A percentile compares a stretch with the other conserved stretches of the same genome.
These are phyloP conservation scores for Calcarius lapponicus DNA, from an alignment of 2,797 vertebrate genomes.

Conservation along the genomic window DNA sequence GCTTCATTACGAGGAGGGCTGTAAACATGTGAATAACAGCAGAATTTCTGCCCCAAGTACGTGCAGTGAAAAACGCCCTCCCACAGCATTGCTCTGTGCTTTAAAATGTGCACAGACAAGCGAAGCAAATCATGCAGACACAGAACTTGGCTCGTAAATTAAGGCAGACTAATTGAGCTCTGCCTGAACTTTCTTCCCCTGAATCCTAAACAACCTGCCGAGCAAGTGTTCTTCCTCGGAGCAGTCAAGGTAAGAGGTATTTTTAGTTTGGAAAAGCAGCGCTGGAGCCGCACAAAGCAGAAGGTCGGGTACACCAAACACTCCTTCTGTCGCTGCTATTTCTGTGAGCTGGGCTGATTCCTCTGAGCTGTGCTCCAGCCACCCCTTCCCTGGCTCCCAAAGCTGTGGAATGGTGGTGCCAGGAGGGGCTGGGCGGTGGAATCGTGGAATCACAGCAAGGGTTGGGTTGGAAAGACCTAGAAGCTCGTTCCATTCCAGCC, in stretches of 20 bases:
- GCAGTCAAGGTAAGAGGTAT: not conserved
- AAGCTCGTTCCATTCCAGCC: not conserved
- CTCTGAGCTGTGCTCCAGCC: not conserved
- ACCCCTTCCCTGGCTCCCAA: not conserved
- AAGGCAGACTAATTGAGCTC: not conserved
- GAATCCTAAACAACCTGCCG: constrained; percentile 22
- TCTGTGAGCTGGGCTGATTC: not conserved
- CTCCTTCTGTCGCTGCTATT: not conserved
- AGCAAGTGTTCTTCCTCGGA: not conserved
- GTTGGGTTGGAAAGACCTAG: not conserved
- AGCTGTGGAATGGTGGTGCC: not conserved
- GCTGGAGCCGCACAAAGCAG: not conserved
- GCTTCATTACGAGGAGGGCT: not conserved
- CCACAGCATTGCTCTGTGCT: not conserved
- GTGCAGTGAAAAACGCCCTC: not conserved
- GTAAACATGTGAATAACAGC: not conserved
- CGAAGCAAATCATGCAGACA: not conserved
- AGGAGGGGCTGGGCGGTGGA: not conserved
- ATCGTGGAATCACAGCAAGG: not conserved
- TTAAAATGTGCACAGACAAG: not conserved
- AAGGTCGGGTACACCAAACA: not conserved
- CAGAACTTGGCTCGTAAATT: not conserved
- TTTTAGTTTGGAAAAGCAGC: not conserved
- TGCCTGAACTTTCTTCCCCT: constrained; percentile 22
- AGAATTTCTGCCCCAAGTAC: not conserved